Conservation (phyloP, 2,888 invertebrate species). For the Acholoe squamosa region DNA sequence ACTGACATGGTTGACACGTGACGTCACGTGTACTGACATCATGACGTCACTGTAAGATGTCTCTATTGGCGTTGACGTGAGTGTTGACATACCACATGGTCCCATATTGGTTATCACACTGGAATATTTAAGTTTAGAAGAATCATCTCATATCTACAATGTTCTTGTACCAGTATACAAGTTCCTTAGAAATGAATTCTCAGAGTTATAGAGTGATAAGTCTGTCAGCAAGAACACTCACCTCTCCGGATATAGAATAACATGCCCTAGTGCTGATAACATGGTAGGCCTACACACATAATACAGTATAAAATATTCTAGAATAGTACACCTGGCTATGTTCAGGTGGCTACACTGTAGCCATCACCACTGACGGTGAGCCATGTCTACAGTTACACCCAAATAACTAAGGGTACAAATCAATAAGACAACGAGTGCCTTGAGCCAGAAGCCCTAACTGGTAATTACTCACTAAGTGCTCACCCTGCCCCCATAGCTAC, state of each 20-base stretch:
- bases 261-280: too few relatives aligned
- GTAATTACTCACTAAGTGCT: neutral
- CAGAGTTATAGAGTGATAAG: neutral
- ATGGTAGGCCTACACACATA: too few relatives aligned
- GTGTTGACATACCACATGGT: neutral
- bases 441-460: too few relatives aligned
- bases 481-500: neutral
- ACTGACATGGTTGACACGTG: neutral
- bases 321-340: too few relatives aligned
- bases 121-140: neutral
- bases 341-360: slow-evolving; percentile 1
- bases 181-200: too few relatives aligned
- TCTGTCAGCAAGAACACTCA: too few relatives aligned
- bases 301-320: too few relatives aligned
- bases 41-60: neutral
- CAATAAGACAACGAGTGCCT: neutral
- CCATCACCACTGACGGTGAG: neutral
- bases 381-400: too few relatives aligned
- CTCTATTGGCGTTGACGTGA: neutral
- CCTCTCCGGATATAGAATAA: too few relatives aligned
- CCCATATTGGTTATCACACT: neutral
- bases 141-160: neutral
- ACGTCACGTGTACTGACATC: neutral
- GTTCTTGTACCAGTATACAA: neutral
- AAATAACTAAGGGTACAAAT: neutral